These are phyloP conservation scores for Hypena proboscidalis DNA, from an alignment of 2,888 invertebrate genomes.

Conservation along the genomic window DNA sequence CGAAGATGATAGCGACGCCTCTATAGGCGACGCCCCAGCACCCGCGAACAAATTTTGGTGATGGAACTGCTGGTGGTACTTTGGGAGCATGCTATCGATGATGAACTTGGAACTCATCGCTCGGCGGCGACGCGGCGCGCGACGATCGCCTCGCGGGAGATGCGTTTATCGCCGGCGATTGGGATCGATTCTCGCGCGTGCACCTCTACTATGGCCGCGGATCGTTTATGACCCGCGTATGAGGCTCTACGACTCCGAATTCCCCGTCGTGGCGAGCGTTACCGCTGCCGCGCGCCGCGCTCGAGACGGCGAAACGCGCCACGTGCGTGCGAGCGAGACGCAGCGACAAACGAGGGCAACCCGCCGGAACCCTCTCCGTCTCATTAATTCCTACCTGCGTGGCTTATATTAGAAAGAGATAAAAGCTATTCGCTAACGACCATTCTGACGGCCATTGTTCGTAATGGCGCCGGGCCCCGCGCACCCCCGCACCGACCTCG, in stretches of 20 bases:
- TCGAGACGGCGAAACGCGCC: constrained; percentile 81
- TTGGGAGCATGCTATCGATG: constrained; percentile 99
- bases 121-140: constrained; percentile 85
- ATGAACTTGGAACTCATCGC: constrained; percentile 99
- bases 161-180: constrained; percentile 84
- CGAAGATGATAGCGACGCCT: constrained; percentile 86
- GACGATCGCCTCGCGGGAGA: constrained; percentile 84
- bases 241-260: constrained; percentile 94
- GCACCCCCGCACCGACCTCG: constrained; percentile 69
- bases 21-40: constrained; percentile 90
- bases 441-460: constrained; percentile 82
- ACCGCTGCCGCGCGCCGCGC: constrained; percentile 82
- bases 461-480: constrained; percentile 81
- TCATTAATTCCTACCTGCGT: constrained; percentile 85
- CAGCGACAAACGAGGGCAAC: constrained; percentile 59
- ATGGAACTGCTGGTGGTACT: constrained; percentile 93
- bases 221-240: constrained; percentile 94
- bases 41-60: constrained; percentile 85
- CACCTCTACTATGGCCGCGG: constrained; percentile 88
- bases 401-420: constrained; percentile 85
- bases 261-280: constrained; percentile 88
- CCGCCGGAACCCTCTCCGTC: constrained; percentile 79
- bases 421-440: constrained; percentile 85
- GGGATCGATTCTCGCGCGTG: constrained; percentile 86
- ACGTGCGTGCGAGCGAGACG: constrained; percentile 76